phyloP scores from a whole-genome alignment of 2,113 vertebrate genomes.

The Catharus minimus region DNA sequence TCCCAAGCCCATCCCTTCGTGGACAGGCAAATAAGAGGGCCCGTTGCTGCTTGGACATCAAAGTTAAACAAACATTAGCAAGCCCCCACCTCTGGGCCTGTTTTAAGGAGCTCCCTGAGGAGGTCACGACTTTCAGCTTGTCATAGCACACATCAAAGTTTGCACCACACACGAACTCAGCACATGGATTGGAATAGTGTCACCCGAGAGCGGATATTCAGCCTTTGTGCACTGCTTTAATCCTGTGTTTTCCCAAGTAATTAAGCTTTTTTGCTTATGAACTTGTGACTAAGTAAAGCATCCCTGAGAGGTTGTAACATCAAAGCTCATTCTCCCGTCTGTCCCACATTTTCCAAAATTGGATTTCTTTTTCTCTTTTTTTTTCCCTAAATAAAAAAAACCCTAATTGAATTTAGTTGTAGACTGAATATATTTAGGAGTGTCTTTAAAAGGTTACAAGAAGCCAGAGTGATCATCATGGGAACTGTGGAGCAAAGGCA shows the following conservation, averaged over 20 bases:
- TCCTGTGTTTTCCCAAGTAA: conserved; percentile 78
- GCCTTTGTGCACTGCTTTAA: conserved; percentile 73
- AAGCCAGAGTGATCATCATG: conserved; percentile 53
- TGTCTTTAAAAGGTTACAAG: conserved; percentile 60
- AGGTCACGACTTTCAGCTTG: conserved; percentile 76
- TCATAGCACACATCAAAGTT: conserved; percentile 78
- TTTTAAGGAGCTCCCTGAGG: conserved; percentile 62
- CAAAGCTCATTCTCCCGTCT: conserved; percentile 76
- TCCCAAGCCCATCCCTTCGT: conserved; percentile 53
- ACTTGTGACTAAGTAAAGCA: conserved; percentile 82
- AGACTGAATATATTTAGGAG: conserved; percentile 67
- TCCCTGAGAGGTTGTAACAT: conserved; percentile 76
- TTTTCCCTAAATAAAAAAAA: conserved; percentile 35
- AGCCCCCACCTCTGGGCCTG: conserved; percentile 38
- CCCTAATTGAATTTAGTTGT: conserved; percentile 78
- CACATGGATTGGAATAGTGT: conserved; percentile 64
- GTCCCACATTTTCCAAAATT: conserved; percentile 79
- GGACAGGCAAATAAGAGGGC: conserved; percentile 80
- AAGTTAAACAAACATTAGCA: conserved; percentile 84
- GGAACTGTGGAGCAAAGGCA: conserved; percentile 34
- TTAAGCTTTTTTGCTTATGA: conserved; percentile 81
- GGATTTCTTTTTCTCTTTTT: conserved; percentile 80
- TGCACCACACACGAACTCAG: conserved; percentile 80
- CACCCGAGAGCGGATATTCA: conserved; percentile 74
- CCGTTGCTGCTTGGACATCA: conserved; percentile 81